phyloP scores from a whole-genome alignment of 2,113 vertebrate species.

The Strigops habroptila region DNA sequence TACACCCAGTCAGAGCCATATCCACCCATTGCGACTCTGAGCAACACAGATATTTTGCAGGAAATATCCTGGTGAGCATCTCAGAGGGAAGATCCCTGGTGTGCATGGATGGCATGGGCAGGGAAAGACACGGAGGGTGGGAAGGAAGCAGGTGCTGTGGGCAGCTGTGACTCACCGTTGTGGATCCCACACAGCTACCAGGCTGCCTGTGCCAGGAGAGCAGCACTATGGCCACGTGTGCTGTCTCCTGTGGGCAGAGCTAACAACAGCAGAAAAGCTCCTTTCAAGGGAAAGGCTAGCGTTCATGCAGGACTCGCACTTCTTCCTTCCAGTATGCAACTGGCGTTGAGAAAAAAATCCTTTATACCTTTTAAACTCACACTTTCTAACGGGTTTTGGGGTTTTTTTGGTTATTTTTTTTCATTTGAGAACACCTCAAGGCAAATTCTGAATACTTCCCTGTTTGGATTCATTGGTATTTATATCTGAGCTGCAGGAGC shows the following conservation, averaged over 20 bases:
- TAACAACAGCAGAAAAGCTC: background rate
- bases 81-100: background rate
- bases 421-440: background rate
- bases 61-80: accelerated
- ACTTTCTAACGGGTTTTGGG: background rate
- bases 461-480: background rate
- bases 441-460: background rate
- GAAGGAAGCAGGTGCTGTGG: background rate
- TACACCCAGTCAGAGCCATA: accelerated
- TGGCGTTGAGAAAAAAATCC: background rate
- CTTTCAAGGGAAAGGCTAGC: background rate
- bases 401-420: background rate
- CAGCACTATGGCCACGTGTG: accelerated
- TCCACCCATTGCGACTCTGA: accelerated
- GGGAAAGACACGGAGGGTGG: background rate
- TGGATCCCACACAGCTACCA: accelerated
- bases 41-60: background rate
- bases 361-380: background rate
- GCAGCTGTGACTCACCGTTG: accelerated
- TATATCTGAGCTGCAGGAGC: background rate
- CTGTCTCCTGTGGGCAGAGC: background rate
- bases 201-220: background rate
- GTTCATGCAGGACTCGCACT: background rate
- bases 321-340: background rate
- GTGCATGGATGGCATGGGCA: background rate